A percentile compares a stretch with the other conserved stretches of the same genome.
phyloP scores from a whole-genome alignment of 1,140 invertebrate genomes.

The Chymomyza costata region DNA sequence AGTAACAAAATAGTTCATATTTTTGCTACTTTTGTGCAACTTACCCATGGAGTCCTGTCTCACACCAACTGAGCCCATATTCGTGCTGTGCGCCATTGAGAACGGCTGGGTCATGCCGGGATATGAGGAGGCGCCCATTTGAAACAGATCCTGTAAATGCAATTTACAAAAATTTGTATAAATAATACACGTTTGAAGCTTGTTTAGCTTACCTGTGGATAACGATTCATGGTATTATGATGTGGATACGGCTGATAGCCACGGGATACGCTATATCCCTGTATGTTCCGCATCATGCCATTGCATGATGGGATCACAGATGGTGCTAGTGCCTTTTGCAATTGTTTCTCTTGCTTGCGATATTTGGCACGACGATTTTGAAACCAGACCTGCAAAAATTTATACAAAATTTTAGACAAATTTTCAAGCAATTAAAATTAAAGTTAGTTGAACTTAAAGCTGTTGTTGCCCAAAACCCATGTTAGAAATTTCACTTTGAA shows the following conservation, averaged over 20 bases:
- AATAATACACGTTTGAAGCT: not conserved
- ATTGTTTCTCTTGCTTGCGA: slow-evolving; percentile 97
- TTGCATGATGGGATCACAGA: slow-evolving; percentile 94
- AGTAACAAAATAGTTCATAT: no score
- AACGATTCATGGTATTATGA: slow-evolving; percentile 93
- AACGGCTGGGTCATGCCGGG: slow-evolving; percentile 95
- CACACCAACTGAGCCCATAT: slow-evolving; percentile 92
- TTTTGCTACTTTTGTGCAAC: no score
- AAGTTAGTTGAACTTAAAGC: slow-evolving; percentile 35
- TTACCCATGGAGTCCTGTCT: slow-evolving; percentile 94
- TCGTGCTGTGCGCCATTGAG: slow-evolving; percentile 92
- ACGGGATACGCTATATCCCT: slow-evolving; percentile 87
- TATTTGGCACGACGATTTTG: slow-evolving; percentile 99
- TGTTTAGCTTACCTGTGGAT: slow-evolving; percentile 85
- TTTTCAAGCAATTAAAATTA: slow-evolving; percentile 20
- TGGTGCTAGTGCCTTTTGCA: slow-evolving; percentile 94
- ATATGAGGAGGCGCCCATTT: slow-evolving; percentile 93
- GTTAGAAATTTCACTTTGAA: slow-evolving; percentile 32
- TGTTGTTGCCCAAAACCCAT: slow-evolving; percentile 19
- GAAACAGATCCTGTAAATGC: slow-evolving; percentile 76
- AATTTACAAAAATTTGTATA: not conserved
- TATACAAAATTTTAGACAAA: slow-evolving; percentile 8
- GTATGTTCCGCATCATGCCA: slow-evolving; percentile 97
- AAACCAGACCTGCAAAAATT: slow-evolving; percentile 80
- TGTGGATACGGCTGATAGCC: slow-evolving; percentile 96